A percentile compares a stretch with the other conserved stretches of the same genome.
Evolutionary conservation across 2,797 vertebrate genomes (phyloP).

Genomic region (Microtus agrestis): DNA sequence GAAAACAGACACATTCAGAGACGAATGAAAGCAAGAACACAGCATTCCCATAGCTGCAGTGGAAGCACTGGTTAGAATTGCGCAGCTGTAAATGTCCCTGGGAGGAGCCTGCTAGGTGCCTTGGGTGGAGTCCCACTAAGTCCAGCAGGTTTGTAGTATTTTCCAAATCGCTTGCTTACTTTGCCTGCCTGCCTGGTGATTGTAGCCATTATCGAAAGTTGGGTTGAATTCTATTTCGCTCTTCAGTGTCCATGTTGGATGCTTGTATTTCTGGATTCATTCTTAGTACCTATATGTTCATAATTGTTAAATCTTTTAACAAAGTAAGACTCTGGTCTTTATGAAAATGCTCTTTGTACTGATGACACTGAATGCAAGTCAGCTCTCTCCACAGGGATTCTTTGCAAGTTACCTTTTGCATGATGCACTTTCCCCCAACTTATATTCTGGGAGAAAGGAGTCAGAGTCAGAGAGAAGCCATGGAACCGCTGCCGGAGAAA

Average conservation of each 20-base stretch:
- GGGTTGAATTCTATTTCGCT: not conserved
- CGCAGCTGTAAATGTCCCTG: not conserved
- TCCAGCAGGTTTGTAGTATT: accelerated
- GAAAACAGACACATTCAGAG: not conserved
- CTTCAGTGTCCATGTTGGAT: not conserved
- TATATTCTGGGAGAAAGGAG: no score
- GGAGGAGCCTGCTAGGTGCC: not conserved
- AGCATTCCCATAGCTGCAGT: no score
- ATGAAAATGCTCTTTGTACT: not conserved
- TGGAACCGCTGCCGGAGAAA: no score
- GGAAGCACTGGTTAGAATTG: not conserved
- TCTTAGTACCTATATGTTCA: not conserved
- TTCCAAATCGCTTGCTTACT: not conserved
- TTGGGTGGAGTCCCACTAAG: not conserved
- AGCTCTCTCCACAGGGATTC: not conserved
- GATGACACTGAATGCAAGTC: not conserved
- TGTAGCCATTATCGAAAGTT: not conserved
- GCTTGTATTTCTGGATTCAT: not conserved
- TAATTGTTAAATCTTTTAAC: not conserved
- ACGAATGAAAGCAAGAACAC: not conserved
- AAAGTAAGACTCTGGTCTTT: not conserved
- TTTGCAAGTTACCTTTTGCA: not conserved
- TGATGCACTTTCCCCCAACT: not conserved
- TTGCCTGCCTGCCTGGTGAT: not conserved
- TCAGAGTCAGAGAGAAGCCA: no score